Evolutionary conservation across 2,797 vertebrate genomes (phyloP), one percentile per base, ranked within the genome.

Genomic region (Chloroceryle amazona): DNA sequence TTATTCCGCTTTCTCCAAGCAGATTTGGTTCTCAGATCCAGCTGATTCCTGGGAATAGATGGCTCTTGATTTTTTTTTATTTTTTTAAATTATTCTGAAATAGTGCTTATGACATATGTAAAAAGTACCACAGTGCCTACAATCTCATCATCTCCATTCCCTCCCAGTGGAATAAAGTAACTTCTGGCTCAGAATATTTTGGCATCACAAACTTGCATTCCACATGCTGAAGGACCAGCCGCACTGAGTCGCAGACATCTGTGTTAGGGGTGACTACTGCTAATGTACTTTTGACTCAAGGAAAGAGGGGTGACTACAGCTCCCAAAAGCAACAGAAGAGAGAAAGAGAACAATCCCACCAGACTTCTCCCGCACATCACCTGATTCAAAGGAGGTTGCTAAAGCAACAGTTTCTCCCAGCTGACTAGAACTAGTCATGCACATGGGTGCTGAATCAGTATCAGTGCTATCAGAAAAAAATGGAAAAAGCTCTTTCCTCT

Each of bases 341-440:
- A 81, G 26, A 78, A 37, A 72, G 57, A 75, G 70, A 71, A 92
- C 90, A 91, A 86, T 31, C 74, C 67, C 49, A 16, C 33, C 52
- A 70, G 89, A 54, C 46, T 89, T 87, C 81, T 22, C 66, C 78
- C 80, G 41, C 57, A 61, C 0, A 0, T 33, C 67, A 60, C 61
- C 44, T 26, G 52, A 81, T 23, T 68, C 46, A 84, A 80, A 74
- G 31, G 33, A 91, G n/a, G 91, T 54, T 92, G 84, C 84, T 95
- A 81, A 90, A 79, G 86, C 66, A 90, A 65, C 62, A 75, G 75
- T 58, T 95, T 93, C 85, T 79, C 62, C 26, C 35, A 35, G 68
- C n/a, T 91, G 70, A 54, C 58, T 57, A 71, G 65, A 89, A 26
- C 52, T 17, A 54, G 79, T 66, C 85, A 66, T 4, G 62, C 63